Evolutionary conservation across 1,140 invertebrate genomes (phyloP).

Genomic region (Babylonia areolata): DNA sequence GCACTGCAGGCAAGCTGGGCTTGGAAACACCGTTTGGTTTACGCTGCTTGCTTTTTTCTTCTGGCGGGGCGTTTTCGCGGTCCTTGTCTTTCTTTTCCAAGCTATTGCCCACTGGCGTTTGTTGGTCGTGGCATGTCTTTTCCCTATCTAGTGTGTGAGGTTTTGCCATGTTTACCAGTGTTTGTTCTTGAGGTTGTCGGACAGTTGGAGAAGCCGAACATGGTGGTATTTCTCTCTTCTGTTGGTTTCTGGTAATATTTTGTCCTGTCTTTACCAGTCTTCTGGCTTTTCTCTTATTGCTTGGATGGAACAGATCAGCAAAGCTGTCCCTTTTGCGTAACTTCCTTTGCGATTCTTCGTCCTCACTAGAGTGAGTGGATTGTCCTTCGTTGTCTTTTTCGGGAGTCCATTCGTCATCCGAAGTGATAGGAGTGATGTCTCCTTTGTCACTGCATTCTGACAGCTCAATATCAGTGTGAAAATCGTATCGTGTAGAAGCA

Average conservation of each 20-base stretch:
- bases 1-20: not conserved
- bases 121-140: not conserved
- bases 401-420: slow-evolving; percentile 28
- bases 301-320: not conserved
- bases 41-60: not conserved
- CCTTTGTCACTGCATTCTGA: not conserved
- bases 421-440: not conserved
- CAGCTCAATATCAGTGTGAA: not conserved
- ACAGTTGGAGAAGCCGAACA: not conserved
- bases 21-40: not conserved
- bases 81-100: not conserved
- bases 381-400: slow-evolving; percentile 6
- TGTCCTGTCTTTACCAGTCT: not conserved
- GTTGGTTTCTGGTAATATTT: not conserved
- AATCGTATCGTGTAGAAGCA: not conserved
- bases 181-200: not conserved
- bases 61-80: not conserved
- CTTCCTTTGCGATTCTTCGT: not conserved
- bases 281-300: not conserved
- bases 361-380: not conserved
- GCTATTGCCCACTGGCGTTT: not conserved
- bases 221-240: not conserved
- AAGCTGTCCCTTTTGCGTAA: not conserved
- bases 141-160: not conserved
- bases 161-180: not conserved